These are phyloP conservation scores for Cuniculus paca DNA, from an alignment of 2,797 vertebrate genomes.

Conservation along the genomic window DNA sequence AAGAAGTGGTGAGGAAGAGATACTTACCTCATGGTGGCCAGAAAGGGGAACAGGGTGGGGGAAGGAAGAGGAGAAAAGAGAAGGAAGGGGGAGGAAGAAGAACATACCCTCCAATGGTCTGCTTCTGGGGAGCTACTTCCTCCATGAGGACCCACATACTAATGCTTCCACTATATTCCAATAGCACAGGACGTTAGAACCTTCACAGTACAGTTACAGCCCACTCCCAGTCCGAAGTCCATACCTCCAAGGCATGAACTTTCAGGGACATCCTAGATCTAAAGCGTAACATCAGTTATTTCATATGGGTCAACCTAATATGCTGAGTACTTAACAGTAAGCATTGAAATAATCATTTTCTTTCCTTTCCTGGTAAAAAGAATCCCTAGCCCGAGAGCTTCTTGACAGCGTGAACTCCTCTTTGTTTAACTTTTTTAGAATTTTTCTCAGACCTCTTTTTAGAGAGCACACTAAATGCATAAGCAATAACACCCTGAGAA, in stretches of 20 bases:
- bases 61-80: not conserved
- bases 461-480: not conserved
- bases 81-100: not conserved
- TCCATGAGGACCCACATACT: not conserved
- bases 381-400: not conserved
- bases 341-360: not conserved
- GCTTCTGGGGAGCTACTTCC: not conserved
- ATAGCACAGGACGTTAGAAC: not conserved
- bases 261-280: not conserved
- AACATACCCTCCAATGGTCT: not conserved
- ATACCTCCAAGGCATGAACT: not conserved
- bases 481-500: not conserved
- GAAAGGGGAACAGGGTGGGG: not conserved
- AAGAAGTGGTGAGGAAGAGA: not conserved
- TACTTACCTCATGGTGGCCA: not conserved
- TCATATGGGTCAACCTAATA: not conserved
- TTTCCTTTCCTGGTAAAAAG: not conserved
- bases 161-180: not conserved
- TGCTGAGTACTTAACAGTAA: not conserved
- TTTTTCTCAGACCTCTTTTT: not conserved
- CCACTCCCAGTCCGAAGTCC: not conserved
- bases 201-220: not conserved
- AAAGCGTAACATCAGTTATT: not conserved
- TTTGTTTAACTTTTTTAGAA: not conserved
- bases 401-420: not conserved